These are phyloP conservation scores for Tortricodes alternella DNA, from an alignment of 2,888 invertebrate genomes.

Conservation along the genomic window DNA sequence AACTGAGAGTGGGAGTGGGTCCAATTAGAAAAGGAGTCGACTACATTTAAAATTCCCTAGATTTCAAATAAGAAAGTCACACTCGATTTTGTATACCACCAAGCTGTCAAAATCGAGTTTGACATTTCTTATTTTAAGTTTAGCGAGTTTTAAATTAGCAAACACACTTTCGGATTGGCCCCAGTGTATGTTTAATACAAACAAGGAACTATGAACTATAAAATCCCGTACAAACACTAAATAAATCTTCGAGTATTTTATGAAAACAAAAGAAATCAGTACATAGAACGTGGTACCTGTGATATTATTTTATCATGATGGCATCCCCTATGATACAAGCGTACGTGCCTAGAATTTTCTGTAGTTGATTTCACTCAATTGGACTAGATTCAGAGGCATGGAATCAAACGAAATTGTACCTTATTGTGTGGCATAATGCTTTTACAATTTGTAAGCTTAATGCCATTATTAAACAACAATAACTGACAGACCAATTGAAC, in stretches of 20 bases:
- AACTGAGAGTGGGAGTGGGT: too few species aligned
- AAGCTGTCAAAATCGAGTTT: too few species aligned
- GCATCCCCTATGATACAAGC: conserved; percentile 11
- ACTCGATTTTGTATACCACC: too few species aligned
- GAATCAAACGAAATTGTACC: background rate
- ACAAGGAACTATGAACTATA: background rate
- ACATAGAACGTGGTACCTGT: background rate
- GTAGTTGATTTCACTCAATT: background rate
- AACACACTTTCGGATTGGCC: too few species aligned
- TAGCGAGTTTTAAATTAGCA: too few species aligned
- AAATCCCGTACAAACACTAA: background rate
- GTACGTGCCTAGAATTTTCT: conserved; percentile 14
- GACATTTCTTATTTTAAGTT: too few species aligned
- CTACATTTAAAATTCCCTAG: too few species aligned
- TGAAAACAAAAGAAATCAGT: background rate
- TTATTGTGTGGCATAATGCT: background rate
- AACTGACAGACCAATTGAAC: background rate
- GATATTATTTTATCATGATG: conserved; percentile 21
- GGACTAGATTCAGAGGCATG: background rate
- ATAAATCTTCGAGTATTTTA: background rate
- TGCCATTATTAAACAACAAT: background rate
- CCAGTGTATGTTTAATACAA: too few species aligned
- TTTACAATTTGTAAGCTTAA: background rate
- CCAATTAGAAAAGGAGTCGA: too few species aligned
- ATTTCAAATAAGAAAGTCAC: too few species aligned